phyloP scores from a whole-genome alignment of 2,888 invertebrate species.

The Lasioglossum morio region DNA sequence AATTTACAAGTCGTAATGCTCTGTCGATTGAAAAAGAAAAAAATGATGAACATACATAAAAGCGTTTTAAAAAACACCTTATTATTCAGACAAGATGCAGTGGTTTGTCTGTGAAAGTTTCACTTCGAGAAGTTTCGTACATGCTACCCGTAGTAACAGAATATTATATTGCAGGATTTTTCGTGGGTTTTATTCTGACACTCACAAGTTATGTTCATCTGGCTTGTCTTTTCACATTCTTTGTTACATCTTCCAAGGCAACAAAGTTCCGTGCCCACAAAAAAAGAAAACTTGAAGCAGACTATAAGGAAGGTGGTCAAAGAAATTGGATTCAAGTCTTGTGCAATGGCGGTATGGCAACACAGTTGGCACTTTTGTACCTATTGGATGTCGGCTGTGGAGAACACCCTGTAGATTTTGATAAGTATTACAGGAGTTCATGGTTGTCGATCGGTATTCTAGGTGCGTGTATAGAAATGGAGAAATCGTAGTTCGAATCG shows the following conservation, averaged over 20 bases:
- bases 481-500: neutral
- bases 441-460: conserved; percentile 91
- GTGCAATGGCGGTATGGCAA: conserved; percentile 95
- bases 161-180: conserved; percentile 85
- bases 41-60: neutral
- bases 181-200: conserved; percentile 91
- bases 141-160: neutral
- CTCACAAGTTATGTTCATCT: conserved; percentile 92
- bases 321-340: conserved; percentile 96
- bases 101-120: neutral
- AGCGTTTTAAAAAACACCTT: neutral
- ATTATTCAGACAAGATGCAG: neutral
- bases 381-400: conserved; percentile 92
- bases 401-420: conserved; percentile 92
- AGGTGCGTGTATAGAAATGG: conserved; percentile 27
- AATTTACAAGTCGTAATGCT: conserved; percentile 1
- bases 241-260: conserved; percentile 91
- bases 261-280: conserved; percentile 90
- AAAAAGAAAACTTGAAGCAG: conserved; percentile 90
- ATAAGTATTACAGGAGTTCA: conserved; percentile 90
- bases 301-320: conserved; percentile 94
- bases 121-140: neutral
- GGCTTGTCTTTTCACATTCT: conserved; percentile 90
- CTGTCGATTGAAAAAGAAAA: neutral
- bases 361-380: conserved; percentile 91